These are phyloP conservation scores for Tenthredo amoena DNA, from an alignment of 2,888 invertebrate species.

Conservation along the genomic window DNA sequence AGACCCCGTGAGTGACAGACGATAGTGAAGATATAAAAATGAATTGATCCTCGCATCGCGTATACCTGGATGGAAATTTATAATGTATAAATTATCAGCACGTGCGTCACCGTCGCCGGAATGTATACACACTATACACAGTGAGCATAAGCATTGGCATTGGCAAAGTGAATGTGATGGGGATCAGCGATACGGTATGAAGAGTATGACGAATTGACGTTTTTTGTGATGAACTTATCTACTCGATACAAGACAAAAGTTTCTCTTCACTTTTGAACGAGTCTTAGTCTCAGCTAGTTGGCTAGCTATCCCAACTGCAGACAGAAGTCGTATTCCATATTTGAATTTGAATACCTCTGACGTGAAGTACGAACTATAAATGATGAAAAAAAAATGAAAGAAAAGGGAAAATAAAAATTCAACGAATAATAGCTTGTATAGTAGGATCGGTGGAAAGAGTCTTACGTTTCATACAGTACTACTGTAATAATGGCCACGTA, in stretches of 20 bases:
- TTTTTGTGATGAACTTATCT: not conserved
- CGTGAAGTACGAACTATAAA: not conserved
- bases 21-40: not conserved
- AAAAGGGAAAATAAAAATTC: not conserved
- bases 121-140: not conserved
- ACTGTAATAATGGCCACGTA: not conserved
- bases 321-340: not conserved
- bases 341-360: conserved; percentile 2
- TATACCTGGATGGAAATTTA: not conserved
- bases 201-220: not conserved
- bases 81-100: conserved; percentile 5
- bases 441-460: not conserved
- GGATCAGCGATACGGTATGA: not conserved
- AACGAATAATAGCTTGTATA: not conserved
- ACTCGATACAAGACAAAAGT: not conserved
- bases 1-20: not conserved
- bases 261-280: not conserved
- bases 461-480: not conserved
- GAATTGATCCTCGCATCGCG: not conserved
- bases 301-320: not conserved
- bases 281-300: not conserved
- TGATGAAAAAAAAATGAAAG: not conserved
- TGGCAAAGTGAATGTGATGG: conserved; percentile 4
- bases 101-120: conserved; percentile 29
- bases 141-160: not conserved